These are phyloP conservation scores for Sciurus niger DNA, from an alignment of 2,113 vertebrate species.

Conservation along the genomic window DNA sequence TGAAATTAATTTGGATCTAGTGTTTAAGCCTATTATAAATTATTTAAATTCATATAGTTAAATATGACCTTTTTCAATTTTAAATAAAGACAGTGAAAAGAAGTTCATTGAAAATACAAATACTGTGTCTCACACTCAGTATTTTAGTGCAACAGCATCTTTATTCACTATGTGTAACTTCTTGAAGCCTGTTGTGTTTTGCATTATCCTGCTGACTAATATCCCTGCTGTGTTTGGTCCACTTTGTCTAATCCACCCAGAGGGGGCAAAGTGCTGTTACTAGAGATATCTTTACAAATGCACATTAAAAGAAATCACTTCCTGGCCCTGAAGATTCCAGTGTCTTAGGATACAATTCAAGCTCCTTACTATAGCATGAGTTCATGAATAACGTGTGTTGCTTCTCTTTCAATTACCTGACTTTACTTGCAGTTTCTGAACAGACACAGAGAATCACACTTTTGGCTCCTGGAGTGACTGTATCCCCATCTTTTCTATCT, in stretches of 20 bases:
- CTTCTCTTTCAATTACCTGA: not conserved
- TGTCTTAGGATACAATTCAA: not conserved
- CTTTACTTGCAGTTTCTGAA: not conserved
- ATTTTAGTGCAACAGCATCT: not conserved
- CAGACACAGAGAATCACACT: rapidly evolving
- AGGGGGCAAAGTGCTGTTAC: not conserved
- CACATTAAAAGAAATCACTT: not conserved
- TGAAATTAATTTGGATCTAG: not conserved
- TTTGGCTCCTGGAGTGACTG: not conserved
- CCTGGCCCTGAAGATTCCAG: not conserved
- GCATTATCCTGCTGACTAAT: not conserved
- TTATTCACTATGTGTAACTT: not conserved
- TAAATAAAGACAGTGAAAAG: conserved; percentile 6
- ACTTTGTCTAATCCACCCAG: not conserved
- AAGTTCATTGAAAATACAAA: conserved; percentile 22
- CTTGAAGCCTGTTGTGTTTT: not conserved
- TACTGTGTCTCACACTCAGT: not conserved
- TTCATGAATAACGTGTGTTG: not conserved
- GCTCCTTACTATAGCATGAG: not conserved
- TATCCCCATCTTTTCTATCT: not conserved
- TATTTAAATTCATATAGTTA: conserved; percentile 15
- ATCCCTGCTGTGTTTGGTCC: not conserved
- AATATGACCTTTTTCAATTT: not conserved
- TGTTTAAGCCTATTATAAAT: not conserved
- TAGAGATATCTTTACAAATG: not conserved